Evolutionary conservation across 2,113 vertebrate genomes (phyloP), one percentile per base, ranked within the genome.

Genomic region (Dipodomys ordii): DNA sequence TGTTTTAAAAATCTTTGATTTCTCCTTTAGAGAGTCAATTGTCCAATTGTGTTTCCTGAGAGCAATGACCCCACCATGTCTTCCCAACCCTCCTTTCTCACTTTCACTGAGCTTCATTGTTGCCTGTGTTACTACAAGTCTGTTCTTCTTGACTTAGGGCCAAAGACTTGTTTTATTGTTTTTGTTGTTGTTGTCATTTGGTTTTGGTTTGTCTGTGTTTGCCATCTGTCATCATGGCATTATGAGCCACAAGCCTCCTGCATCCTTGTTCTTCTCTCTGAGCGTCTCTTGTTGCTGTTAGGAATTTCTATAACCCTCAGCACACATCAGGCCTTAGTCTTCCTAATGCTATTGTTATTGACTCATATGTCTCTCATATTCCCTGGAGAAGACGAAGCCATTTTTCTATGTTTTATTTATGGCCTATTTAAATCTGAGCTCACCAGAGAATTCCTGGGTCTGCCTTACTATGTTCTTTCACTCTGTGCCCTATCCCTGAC

Each of bases 371-470:
- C 49, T 67, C 67, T 87, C 60, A 35, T 13, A 67, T 32, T 71
- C 86, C 89, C 72, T 10, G 35, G 30, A 46, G 87, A 83, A 74
- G 35, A 35, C 32, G 72, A 78, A 27, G 86, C 72, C 72, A 84
- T 90, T 85, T 64, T 71, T n/a, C 72, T 16, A n/a, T 83, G 77
- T 92, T 87, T 87, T 83, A 76, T 87, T 88, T 77, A 91, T 96
- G 81, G 62, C 57, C 30, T 88, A 28, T 96, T 96, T 87, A 95
- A 94, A 84, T 90, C 77, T 81, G 62, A 90, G 83, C 73, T 92
- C 83, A 46, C 89, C 35, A 19, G 53, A 83, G 77, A 71, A 68
- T 60, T 87, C 67, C 82, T 57, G 19, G 72, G 67, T 62, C 60
- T 35, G 67, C 46, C n/a, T 89, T 44, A 60, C 57, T 57, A 6